Evolutionary conservation across 1,140 invertebrate species (phyloP).

Genomic region (Helicoverpa zea): DNA sequence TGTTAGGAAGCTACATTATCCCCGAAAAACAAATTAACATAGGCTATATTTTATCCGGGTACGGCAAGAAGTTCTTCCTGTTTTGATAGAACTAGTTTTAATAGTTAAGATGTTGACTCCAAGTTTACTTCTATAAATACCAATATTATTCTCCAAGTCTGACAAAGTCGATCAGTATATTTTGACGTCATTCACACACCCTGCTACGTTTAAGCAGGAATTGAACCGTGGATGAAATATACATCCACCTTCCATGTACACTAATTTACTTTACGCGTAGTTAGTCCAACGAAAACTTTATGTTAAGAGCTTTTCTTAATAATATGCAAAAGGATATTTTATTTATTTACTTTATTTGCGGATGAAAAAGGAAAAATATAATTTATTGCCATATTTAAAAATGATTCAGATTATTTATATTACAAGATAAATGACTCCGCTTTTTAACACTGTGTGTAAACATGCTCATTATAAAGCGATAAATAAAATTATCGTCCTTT

Average conservation of each 20-base stretch:
- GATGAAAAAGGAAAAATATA: background rate
- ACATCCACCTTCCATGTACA: conserved; percentile 1
- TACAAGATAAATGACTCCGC: conserved; percentile 41
- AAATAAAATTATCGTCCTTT: conserved; percentile 83
- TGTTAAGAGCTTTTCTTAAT: background rate
- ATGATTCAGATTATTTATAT: conserved; percentile 44
- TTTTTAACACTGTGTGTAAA: conserved; percentile 68
- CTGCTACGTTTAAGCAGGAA: conserved; percentile 25
- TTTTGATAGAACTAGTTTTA: too few species aligned
- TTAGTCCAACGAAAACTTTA: conserved; percentile 1
- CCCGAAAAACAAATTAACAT: too few species aligned
- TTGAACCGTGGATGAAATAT: conserved; percentile 37
- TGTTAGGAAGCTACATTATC: too few species aligned
- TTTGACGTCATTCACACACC: conserved; percentile 26
- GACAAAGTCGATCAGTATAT: conserved; percentile 10
- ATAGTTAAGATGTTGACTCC: too few species aligned
- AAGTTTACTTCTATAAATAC: too few species aligned
- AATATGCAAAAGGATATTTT: background rate
- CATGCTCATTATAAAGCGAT: conserved; percentile 81
- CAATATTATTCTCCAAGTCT: background rate
- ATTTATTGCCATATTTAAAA: conserved; percentile 9
- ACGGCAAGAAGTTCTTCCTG: too few species aligned
- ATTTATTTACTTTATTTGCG: background rate
- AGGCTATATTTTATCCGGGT: too few species aligned
- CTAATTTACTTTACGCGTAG: conserved; percentile 20